Evolutionary conservation across 1,140 invertebrate species (phyloP), one percentile per base, ranked within the genome.

Genomic region (Rhynchophorus ferrugineus): DNA sequence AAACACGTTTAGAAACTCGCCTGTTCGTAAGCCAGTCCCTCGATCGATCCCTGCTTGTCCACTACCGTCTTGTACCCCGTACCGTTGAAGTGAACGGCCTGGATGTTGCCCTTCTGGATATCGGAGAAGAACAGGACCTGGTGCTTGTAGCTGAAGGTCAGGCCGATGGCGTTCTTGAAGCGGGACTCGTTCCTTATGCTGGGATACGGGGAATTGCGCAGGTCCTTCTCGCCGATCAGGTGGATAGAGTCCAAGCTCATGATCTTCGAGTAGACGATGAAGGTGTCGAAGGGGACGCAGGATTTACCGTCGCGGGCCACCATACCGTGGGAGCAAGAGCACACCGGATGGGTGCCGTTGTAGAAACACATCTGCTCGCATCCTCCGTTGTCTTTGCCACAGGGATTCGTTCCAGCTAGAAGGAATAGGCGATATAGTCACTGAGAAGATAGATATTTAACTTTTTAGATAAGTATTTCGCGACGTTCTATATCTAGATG

Each of bases 101-200:
- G 87, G 56, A 95, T 91, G 43, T 85, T 83, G 39, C 86, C 87
- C 52, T 80, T 71, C 62, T 91, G 86, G 57, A 93, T 90, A 67
- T 93, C 91, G 1, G 89, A 91, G 71, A 89, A 94, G 71, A 88
- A 93, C 14, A 93, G 70, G 37, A 79, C 69, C 46, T 81, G 71
- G 2, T 71, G 71, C 48, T 72, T 71, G 65, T 89, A 90, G 71
- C 91, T 86, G 69, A 84, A 89, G 2, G 85, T 78, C 3, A 95
- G 73, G 20, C 85, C 53, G 61, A 93, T 91, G 2, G 88, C 87
- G 71, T 92, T 91, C 37, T 84, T 74, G 76, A 92, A 85, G 49
- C 81, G 67, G 2, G 79, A 76, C 44, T 75, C 76, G 58, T 85
- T 80, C 49, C 81, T 75, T 21, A 93, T 87, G n/a, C 78, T 73